Evolutionary conservation across 2,797 vertebrate species (phyloP), one percentile per base, ranked within the genome.

Genomic region (Myotis pilosus): DNA sequence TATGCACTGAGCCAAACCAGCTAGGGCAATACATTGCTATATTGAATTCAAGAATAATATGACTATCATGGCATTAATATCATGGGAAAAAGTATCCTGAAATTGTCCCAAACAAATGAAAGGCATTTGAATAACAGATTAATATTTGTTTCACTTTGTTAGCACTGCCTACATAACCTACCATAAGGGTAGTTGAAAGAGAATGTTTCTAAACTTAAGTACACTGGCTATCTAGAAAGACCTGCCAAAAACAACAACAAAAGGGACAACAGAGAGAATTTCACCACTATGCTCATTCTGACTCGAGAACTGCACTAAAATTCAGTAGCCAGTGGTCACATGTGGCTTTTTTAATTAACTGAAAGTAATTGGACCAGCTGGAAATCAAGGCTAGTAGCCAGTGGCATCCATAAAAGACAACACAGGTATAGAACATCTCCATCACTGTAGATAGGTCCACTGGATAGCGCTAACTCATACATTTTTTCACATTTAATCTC

Each of bases 81-180:
- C 41, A 60, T 0, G 3, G 23, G 33, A 11, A 80, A 51, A 83
- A 55, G 51, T 36, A 55, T 64, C 75, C 89, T 66, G 74, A 9
- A 82, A 86, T 3, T 71, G 76, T 68, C 47, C 83, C 3, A 76
- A 80, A 92, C 13, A 64, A 28, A 28, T 84, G 38, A 79, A 89
- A 90, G 44, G 53, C 19, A 76, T 60, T 17, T 83, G 19, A 94
- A 80, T 69, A 38, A 81, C 49, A 49, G 16, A 16, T 30, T 38
- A 47, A 0, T 71, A 11, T 22, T 57, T 36, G 30, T 75, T n/a
- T 19, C 25, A 51, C 20, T 51, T 62, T 66, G 53, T 44, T 41
- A 75, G 41, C 75, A 60, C 0, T 53, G 15, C 69, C 66, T 84
- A 19, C 5, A 36, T 16, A 89, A 17, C 13, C 69, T 3, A 64